phyloP scores from a whole-genome alignment of 2,113 vertebrate genomes.

The Sigmodon hispidus region DNA sequence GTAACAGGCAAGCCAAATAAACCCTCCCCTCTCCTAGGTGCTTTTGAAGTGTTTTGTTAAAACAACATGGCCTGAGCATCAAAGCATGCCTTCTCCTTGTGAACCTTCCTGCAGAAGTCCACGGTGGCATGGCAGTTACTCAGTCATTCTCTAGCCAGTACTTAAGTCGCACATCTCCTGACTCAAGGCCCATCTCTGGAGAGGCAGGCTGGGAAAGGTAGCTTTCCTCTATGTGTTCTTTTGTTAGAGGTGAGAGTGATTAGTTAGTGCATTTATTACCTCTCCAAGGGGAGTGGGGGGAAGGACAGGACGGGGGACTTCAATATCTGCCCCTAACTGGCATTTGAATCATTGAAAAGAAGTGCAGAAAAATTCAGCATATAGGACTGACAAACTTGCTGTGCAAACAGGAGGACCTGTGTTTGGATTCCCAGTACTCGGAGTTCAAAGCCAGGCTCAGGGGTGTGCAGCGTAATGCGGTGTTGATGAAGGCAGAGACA shows the following conservation, averaged over 20 bases:
- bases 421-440: background rate
- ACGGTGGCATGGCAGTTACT: background rate
- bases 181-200: background rate
- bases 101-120: background rate
- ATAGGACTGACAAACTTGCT: too few relatives aligned
- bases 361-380: background rate
- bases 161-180: background rate
- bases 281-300: fast-evolving
- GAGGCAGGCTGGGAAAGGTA: background rate
- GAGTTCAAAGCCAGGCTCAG: background rate
- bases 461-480: background rate
- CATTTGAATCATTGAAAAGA: background rate
- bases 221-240: fast-evolving
- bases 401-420: background rate
- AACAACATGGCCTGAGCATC: background rate
- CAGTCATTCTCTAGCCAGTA: background rate
- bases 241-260: fast-evolving
- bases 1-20: background rate
- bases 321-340: background rate
- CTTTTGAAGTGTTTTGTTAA: background rate
- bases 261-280: too few relatives aligned
- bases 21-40: background rate
- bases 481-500: background rate
- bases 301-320: too few relatives aligned
- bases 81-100: fast-evolving